Evolutionary conservation across 2,113 vertebrate species (phyloP), one percentile per base, ranked within the genome.

Genomic region (Excalfactoria chinensis): DNA sequence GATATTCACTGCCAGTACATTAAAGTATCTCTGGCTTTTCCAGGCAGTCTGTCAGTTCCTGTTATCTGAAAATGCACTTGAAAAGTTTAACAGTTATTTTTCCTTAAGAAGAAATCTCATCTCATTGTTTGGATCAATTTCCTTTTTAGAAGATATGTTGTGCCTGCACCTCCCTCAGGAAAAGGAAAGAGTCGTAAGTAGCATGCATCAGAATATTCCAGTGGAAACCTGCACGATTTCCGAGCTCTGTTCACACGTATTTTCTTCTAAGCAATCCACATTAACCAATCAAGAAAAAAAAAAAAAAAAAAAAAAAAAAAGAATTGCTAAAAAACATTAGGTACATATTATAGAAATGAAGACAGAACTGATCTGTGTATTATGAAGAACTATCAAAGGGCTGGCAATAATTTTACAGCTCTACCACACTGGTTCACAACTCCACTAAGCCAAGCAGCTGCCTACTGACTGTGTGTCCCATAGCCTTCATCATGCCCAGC

Each of bases 401-500:
- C 1, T 0, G 46, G 68, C 41, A 83, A 9, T n/a, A 51, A 14
- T 3, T 4, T 28, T 20, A 55, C 49, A 25, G 59, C 62, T 55
- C 64, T 5, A 23, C 22, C 7, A 30, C 0, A 0, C 17, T 13
- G 34, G 7, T 13, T 28, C 55, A 48, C 37, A 23, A 55, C 22
- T 63, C 82, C 23, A 28, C 44, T 13, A 79, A 80, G 71, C 49
- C 48, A 43, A 41, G 58, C 4, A 48, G 77, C 8, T 79, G 30
- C 58, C 84, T 46, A 11, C 46, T 18, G 13, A 55, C 72, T 30
- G 68, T 8, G 26, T 28, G 28, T 60, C 77, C 41, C 28, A 46
- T 59, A 70, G 55, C 56, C 56, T 84, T 76, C 44, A 16, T 68
- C n/a, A 74, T 40, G 93, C 96, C 81, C 95, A 97, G 97, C 95